Conservation (phyloP, 2,113 vertebrate species). For the Lethenteron reissneri region DNA sequence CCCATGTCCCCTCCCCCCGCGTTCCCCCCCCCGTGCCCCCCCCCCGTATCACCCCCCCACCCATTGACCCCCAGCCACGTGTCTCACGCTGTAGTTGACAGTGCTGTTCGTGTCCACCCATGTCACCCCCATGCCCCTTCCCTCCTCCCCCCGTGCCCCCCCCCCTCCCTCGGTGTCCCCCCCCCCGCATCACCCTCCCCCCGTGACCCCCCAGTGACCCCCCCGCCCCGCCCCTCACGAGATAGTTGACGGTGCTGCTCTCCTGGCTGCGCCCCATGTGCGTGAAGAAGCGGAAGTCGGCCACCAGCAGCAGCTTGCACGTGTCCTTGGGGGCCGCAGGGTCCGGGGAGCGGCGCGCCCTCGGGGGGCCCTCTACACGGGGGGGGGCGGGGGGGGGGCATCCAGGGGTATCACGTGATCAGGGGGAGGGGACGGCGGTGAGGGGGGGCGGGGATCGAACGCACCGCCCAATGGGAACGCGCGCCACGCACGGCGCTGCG, state of each 20-base stretch:
- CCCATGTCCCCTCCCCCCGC: too few relatives aligned
- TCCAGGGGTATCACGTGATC: too few relatives aligned
- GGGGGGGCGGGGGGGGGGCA: not conserved
- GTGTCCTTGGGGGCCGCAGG: conserved; percentile 55
- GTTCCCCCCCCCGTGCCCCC: too few relatives aligned
- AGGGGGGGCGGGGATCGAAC: not conserved
- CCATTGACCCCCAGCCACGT: too few relatives aligned
- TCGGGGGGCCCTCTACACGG: not conserved
- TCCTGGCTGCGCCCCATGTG: conserved; percentile 83
- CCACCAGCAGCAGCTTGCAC: conserved; percentile 66
- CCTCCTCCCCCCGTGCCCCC: not conserved
- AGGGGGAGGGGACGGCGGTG: not conserved
- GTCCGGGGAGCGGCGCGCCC: conserved; percentile 3
- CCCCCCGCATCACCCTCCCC: not conserved
- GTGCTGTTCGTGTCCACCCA: too few relatives aligned
- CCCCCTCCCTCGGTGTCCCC: not conserved
- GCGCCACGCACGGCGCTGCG: not conserved
- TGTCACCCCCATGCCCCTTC: too few relatives aligned
- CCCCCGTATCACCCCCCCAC: too few relatives aligned
- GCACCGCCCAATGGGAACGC: not conserved
- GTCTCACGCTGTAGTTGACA: too few relatives aligned
- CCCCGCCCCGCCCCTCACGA: conserved; percentile 26
- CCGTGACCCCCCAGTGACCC: not conserved
- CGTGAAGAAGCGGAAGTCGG: conserved; percentile 72
- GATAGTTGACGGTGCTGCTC: conserved; percentile 82